Base-by-base conservation (phyloP, 2,797 vertebrate genomes). In the Sciaenops ocellatus region DNA sequence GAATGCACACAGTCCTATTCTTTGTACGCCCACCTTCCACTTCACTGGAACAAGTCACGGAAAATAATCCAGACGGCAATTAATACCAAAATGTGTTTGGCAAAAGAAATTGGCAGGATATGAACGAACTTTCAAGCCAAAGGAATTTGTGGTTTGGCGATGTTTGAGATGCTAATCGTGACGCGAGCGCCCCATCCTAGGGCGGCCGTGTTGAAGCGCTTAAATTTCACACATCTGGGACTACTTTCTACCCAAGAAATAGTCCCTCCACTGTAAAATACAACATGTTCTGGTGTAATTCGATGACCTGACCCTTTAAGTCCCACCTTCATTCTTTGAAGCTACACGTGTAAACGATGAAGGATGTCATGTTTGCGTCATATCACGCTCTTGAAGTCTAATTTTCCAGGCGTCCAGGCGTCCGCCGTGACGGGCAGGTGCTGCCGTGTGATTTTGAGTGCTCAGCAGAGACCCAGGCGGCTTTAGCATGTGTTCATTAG, bases 401-500 rank as follows among this genome's bases (percentile, higher is more conserved):
- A 66, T 78, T 54, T 77, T 30, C 12, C 54, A 55, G 84, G 76
- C 50, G 6, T n/a, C 63, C n/a, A 16, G 75, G 70, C 41, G 61
- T 81, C 44, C 12, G 64, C 81, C 7, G 80, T 78, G 83, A 85
- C 83, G 18, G 86, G 59, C 89, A 89, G 88, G 90, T 86, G 85
- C 78, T 68, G 76, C 70, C 42, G 71, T 26, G 77, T 75, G 85
- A 84, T 82, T 86, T 22, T 24, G 59, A 76, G 68, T 61, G 69
- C 76, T 78, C 71, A 80, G 87, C 87, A 34, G 64, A 79, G 82
- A 78, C 86, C 85, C 82, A 61, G 89, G 90, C 79, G 85, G 85
- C 85, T 84, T 89, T 90, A 89, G 89, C 91, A 91, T 93, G 90
- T 91, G 90, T 91, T 94, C 92, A 94, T 94, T 93, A 94, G 87